Evolutionary conservation across 2,113 vertebrate genomes (phyloP), one percentile per base, ranked within the genome.

Genomic region (Potamarius usumacintae): DNA sequence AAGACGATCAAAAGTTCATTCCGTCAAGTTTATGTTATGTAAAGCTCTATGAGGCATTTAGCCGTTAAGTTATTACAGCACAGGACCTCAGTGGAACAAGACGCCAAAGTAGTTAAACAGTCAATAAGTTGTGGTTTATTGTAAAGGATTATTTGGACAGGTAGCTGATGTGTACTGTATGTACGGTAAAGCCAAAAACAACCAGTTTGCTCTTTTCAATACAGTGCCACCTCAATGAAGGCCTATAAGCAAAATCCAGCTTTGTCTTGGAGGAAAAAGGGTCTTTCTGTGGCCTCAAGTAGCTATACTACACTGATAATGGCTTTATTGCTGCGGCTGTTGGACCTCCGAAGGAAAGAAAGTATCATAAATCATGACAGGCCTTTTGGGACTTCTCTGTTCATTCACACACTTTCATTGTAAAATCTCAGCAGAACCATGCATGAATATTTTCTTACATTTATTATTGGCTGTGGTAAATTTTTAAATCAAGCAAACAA

Each of bases 361-460:
- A 89, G 85, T 87, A 88, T 93, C 92, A 87, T 92, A 93, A 89
- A 89, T 91, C 82, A 69, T 90, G 89, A 91, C 90, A 91, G 90
- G 87, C 90, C 91, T 90, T 89, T 91, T 89, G 80, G 90, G 86
- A 91, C 82, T 87, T 84, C 84, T 85, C 62, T 63, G n/a, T 92
- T 85, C 58, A 82, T 85, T 74, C 22, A 8, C 95, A 96, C 71
- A 88, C 82, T 89, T 83, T 71, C 78, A 65, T 87, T 86, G 79
- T 81, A 96, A 92, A 95, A 97, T 92, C 96, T 96, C 86, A 96
- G 95, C 89, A 96, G 96, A 86, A 96, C 95, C 95, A 96, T 97
- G 88, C 91, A 94, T 96, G 91, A 95, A 96, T 8, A 92, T 55
- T 80, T 63, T 80, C 65, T 80, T 58, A 20, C 27, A 20, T 30